These are phyloP conservation scores for Vesta saturnalis DNA, from an alignment of 2,888 invertebrate genomes.

Conservation along the genomic window DNA sequence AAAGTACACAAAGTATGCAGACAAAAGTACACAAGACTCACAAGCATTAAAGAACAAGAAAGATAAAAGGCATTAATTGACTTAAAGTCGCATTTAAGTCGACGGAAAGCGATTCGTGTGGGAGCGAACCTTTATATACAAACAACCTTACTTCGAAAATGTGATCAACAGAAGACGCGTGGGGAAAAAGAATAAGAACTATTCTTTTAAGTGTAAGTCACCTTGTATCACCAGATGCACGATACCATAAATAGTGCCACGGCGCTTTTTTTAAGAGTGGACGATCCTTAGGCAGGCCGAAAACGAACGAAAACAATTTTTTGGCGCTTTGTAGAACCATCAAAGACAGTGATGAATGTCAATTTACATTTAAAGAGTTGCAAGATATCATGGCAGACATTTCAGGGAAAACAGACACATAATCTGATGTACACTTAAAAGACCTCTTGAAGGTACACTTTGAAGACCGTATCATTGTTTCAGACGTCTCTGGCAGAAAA, in stretches of 20 bases:
- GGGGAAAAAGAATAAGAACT: not conserved
- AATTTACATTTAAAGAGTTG: constrained; percentile 1
- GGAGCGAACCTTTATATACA: no score
- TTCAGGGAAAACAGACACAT: not conserved
- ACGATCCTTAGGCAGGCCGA: no score
- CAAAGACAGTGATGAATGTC: not conserved
- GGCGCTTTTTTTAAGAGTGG: not conserved
- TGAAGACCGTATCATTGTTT: not conserved
- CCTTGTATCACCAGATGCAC: constrained; percentile 2
- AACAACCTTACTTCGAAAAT: no score
- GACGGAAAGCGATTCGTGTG: no score
- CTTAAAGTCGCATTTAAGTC: no score
- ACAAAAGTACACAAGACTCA: no score
- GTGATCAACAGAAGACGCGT: not conserved
- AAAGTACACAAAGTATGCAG: no score
- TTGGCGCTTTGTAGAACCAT: not conserved
- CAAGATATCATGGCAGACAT: not conserved
- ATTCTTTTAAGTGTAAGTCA: not conserved
- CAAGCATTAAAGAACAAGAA: no score
- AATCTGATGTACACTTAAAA: constrained; percentile 1
- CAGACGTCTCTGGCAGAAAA: not conserved
- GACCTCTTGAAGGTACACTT: not conserved
- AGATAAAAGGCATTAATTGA: no score
- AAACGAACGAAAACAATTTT: not conserved
- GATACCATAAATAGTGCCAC: constrained; percentile 4